A percentile compares a stretch with the other conserved stretches of the same genome.
These are phyloP conservation scores for Ephestia elutella DNA, from an alignment of 1,140 invertebrate genomes.

Conservation along the genomic window DNA sequence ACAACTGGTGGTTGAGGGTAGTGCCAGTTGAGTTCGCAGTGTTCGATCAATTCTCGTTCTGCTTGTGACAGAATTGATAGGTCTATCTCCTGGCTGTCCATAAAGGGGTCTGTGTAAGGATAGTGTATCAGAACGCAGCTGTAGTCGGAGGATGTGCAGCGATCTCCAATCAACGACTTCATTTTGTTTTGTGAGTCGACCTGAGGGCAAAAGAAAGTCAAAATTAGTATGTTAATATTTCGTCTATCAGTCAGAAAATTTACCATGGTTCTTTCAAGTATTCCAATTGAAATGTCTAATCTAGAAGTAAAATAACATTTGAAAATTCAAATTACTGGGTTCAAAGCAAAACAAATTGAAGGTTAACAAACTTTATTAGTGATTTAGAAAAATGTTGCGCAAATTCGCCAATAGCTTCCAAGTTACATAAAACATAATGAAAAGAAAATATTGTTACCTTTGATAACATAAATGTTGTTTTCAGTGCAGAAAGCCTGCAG, in stretches of 20 bases:
- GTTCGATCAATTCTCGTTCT: slow-evolving; percentile 73
- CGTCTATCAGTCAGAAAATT: too few species aligned
- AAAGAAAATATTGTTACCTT: slow-evolving; percentile 72
- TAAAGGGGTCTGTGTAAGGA: slow-evolving; percentile 65
- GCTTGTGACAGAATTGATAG: slow-evolving; percentile 55
- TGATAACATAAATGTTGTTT: slow-evolving; percentile 80
- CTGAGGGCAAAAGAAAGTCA: slow-evolving; percentile 46
- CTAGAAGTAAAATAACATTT: too few species aligned
- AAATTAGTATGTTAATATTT: slow-evolving; percentile 17
- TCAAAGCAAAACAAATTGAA: too few species aligned
- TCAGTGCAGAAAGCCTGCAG: slow-evolving; percentile 82
- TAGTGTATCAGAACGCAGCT: slow-evolving; percentile 74
- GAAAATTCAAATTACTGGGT: too few species aligned
- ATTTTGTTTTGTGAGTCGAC: slow-evolving; percentile 74
- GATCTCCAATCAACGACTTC: slow-evolving; percentile 64
- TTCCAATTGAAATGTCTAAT: too few species aligned
- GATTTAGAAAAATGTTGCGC: background rate
- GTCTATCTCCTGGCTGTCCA: slow-evolving; percentile 66
- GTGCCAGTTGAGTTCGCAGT: slow-evolving; percentile 76
- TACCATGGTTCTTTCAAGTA: too few species aligned
- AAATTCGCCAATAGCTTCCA: background rate
- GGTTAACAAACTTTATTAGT: too few species aligned
- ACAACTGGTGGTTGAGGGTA: slow-evolving; percentile 72
- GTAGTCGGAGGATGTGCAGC: slow-evolving; percentile 63
- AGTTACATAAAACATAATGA: background rate